phyloP scores from a whole-genome alignment of 2,113 vertebrate genomes.

The Triplophysa dalaica region DNA sequence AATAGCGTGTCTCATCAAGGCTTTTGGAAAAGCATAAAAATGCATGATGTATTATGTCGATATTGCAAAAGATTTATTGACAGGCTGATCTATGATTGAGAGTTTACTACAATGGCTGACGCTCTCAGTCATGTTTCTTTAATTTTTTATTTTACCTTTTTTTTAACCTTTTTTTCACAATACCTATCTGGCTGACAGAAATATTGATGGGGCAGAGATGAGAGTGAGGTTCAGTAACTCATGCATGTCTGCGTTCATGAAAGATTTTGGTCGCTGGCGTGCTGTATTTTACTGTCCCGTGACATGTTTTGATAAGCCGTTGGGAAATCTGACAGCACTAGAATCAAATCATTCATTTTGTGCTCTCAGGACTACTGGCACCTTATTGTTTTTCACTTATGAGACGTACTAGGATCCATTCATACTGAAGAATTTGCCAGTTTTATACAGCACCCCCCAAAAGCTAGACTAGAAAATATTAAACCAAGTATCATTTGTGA shows the following conservation, averaged over 20 bases:
- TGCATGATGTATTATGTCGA: conserved; percentile 47
- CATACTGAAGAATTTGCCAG: neutral
- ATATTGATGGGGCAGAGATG: conserved; percentile 44
- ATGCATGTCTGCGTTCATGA: conserved; percentile 26
- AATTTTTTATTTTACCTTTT: conserved; percentile 54
- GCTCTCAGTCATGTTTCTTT: conserved; percentile 48
- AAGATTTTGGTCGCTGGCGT: conserved; percentile 15
- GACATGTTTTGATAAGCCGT: conserved; percentile 40
- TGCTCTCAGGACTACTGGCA: conserved; percentile 2
- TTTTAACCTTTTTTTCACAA: conserved; percentile 60
- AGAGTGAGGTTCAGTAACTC: conserved; percentile 5
- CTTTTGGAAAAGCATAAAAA: conserved; percentile 4
- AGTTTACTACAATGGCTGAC: conserved; percentile 49
- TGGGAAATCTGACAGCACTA: conserved; percentile 30
- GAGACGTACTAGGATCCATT: conserved; percentile 5
- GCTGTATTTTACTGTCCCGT: conserved; percentile 32
- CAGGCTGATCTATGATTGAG: conserved; percentile 55
- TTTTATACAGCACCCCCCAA: neutral
- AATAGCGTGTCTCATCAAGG: neutral
- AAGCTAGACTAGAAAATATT: too few species aligned
- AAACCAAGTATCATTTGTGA: too few species aligned
- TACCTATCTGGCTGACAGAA: conserved; percentile 56
- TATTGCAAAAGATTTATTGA: conserved; percentile 51
- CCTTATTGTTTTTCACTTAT: conserved; percentile 29
- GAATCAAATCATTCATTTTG: conserved; percentile 38